Base-by-base conservation (phyloP, 2,888 invertebrate species). In the Drosophila colorata region DNA sequence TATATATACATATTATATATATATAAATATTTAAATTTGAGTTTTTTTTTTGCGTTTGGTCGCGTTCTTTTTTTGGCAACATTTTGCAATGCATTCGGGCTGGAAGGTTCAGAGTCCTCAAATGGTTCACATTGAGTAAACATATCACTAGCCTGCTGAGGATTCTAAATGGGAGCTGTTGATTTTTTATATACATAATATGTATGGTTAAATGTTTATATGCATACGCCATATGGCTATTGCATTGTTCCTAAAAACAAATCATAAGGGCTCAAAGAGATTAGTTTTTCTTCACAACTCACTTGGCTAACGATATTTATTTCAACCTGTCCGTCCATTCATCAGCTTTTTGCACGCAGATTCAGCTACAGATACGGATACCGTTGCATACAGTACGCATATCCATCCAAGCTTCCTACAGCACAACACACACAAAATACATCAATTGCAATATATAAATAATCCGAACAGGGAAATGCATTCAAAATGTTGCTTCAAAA, bases 281-380 rank as follows among this genome's bases (percentile, higher is more conserved):
- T 40, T 44, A 14, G 11, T 1, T 35, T 59, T 55, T 28, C 38
- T 37, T 52, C 51, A 44, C 2, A 38, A 11, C 20, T 53, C 63
- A 63, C 58, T 57, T 61, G 63, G 40, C 68, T 55, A 59, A 48
- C 63, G 53, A 79, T 68, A 78, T 82, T 82, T 16, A 70, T 82
- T 86, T 76, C 16, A 74, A 86, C 80, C 86, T 80, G 74, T 83
- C 83, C 83, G 83, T 84, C 83, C 83, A 84, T 78, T 77, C 81
- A 74, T 78, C 58, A 81, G 76, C 66, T 73, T 78, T 61, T 60
- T 69, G 74, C 77, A 63, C 58, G 48, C 57, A 57, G 40, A 47
- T 38, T 56, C 41, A 48, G 63, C 66, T 37, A 61, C 20, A 69
- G 38, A 25, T 43, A 61, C 38, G 61, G 49, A 56, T 66, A 56